Base-by-base conservation (phyloP, 2,888 invertebrate species). In the Aporophyla nigra region DNA sequence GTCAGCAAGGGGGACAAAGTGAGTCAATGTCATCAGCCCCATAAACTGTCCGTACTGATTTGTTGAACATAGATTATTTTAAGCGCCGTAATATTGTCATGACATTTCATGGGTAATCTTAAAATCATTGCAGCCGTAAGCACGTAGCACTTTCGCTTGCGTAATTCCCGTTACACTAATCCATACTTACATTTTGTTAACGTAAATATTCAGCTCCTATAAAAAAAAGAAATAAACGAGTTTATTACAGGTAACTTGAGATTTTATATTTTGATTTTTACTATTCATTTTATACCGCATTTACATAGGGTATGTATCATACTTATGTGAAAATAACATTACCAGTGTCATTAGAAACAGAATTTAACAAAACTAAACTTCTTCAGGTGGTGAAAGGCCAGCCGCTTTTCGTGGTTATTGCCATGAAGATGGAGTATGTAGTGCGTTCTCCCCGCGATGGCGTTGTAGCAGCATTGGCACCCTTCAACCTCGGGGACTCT, bases 391-490 rank as follows among this genome's bases (percentile, higher is more conserved):
- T 98, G 83, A 97, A 98, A 92, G 99, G 99, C 0, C 99, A 99
- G 92, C 98, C 98, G 0, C 96, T 99, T 5, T 98, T 99, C 80
- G 98, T 99, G 63, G 98, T 99, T 91, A 99, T 99, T 84, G 99
- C 99, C 0, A 99, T 99, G 99, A 99, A 99, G 97, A 99, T 99
- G 99, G 99, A 99, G 97, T 98, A 99, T 93, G 98, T 99, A 21
- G 98, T 99, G 21, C 98, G 98, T 87, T 98, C 99, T 5, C 98
- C 98, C 0, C 97, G 97, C 63, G 97, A 98, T 91, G 99, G 98
- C 66, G 97, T 96, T 10, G 97, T 99, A 5, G 97, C 98, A 66
- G 97, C 97, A 6, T 95, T 99, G 51, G 96, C 95, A 9, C 92
- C 97, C 5, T 98, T 97, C 90, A 97, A 97, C 76, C 95, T 97